Evolutionary conservation across 2,113 vertebrate species (phyloP), one percentile per base, ranked within the genome.

Genomic region (Bubo bubo): DNA sequence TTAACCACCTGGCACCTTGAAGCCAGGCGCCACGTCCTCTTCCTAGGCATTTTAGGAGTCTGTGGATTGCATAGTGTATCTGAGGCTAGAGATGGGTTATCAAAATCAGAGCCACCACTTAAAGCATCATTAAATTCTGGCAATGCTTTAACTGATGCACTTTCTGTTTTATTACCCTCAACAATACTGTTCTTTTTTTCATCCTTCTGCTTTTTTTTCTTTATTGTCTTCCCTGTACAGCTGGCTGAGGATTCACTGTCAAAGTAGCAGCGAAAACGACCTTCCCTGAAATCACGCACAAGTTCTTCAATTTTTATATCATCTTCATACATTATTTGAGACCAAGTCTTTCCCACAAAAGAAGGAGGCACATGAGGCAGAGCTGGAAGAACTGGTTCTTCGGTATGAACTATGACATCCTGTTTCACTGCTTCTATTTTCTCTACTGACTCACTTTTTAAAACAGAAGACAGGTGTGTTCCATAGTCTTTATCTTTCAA

Each of bases 1-100:
- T 99, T 99, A 35, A 98, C 98, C 56, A 98, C 98, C 96, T 99
- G 99, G 95, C 98, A 99, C 87, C 98, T 98, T 92, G 99, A 99
- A 23, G 99, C 98, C 96, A 98, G 60, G 24, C 98, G 98, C 96
- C 98, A 99, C 11, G 90, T 89, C 80, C 98, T 95, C 91, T 96
- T 96, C 63, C 92, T 89, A 87, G 97, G 97, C 74, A 30, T 98
- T 82, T 95, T 97, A 37, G 74, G 80, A 70, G 60, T 91, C 58
- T 77, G 97, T 60, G 79, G 97, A 47, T 93, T 87, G 64, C 92
- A 95, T 52, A 83, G 70, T 17, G 75, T 97, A 85, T 95, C 96
- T 80, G 96, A 97, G 58, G 86, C 91, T 73, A 95, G 75, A 74
- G 92, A 94, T 5, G 74, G 77, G 60, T 97, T 96, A 62, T 87